A percentile compares a stretch with the other conserved stretches of the same genome.
phyloP scores from a whole-genome alignment of 2,113 vertebrate species.

The Myanophis thanlyinensis region DNA sequence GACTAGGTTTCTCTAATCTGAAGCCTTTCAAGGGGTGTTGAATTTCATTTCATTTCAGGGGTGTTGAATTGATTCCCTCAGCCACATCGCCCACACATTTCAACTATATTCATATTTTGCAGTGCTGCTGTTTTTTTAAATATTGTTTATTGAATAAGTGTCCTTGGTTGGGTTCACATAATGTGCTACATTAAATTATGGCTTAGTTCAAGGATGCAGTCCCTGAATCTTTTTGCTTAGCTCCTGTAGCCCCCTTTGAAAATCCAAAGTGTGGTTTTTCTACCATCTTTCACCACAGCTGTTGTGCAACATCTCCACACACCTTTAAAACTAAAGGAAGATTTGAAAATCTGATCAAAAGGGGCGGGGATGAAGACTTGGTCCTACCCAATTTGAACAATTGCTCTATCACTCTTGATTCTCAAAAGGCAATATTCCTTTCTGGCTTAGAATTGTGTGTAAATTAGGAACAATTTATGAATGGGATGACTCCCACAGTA shows the following conservation, averaged over 20 bases:
- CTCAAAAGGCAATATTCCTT: background rate
- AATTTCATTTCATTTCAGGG: background rate
- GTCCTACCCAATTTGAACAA: background rate
- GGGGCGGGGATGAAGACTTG: background rate
- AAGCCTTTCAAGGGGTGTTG: background rate
- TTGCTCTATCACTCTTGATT: background rate
- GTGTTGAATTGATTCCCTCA: background rate
- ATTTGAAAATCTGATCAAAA: background rate
- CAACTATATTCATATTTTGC: background rate
- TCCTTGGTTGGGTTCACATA: background rate
- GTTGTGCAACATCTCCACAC: background rate
- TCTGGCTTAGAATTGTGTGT: background rate
- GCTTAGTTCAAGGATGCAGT: background rate
- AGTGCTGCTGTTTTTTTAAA: background rate
- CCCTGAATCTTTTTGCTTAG: background rate
- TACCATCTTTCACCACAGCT: background rate
- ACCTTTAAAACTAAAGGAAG: background rate
- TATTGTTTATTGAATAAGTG: background rate
- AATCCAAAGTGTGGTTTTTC: background rate
- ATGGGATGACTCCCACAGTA: background rate
- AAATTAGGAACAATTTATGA: background rate
- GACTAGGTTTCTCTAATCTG: background rate
- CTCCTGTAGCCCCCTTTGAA: background rate
- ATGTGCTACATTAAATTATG: background rate
- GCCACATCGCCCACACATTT: background rate